A percentile compares a stretch with the other conserved stretches of the same genome.
These are phyloP conservation scores for Reticulitermes lucifugus DNA, from an alignment of 2,888 invertebrate genomes.

Conservation along the genomic window DNA sequence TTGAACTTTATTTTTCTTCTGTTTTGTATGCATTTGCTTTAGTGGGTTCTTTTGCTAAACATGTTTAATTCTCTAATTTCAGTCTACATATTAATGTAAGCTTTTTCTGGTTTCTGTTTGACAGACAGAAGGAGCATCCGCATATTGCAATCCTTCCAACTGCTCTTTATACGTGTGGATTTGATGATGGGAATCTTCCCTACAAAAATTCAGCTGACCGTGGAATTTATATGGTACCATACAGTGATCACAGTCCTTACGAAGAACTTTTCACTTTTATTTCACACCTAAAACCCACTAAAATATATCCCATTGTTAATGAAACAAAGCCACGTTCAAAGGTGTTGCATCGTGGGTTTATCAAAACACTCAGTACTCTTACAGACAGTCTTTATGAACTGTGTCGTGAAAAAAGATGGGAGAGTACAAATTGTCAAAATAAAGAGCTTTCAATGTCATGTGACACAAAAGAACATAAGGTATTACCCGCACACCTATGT, in stretches of 20 bases:
- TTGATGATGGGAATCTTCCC: neutral
- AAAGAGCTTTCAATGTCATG: neutral
- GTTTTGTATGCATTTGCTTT: too few relatives aligned
- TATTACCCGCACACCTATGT: neutral
- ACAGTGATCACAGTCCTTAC: constrained; percentile 34
- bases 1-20: too few relatives aligned
- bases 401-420: neutral
- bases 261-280: constrained; percentile 19
- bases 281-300: constrained; percentile 5
- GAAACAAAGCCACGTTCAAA: neutral
- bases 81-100: too few relatives aligned
- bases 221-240: constrained; percentile 24
- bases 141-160: constrained; percentile 10
- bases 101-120: neutral
- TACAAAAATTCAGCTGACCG: neutral
- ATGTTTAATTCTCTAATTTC: too few relatives aligned
- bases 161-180: neutral
- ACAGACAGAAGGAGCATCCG: neutral
- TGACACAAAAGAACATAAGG: neutral
- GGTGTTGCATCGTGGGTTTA: neutral
- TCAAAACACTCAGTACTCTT: neutral
- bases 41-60: too few relatives aligned
- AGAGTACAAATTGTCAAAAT: neutral
- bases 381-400: neutral
- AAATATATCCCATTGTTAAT: constrained; percentile 30